Conservation (phyloP, 2,113 vertebrate species). For the Hippolais icterina region DNA sequence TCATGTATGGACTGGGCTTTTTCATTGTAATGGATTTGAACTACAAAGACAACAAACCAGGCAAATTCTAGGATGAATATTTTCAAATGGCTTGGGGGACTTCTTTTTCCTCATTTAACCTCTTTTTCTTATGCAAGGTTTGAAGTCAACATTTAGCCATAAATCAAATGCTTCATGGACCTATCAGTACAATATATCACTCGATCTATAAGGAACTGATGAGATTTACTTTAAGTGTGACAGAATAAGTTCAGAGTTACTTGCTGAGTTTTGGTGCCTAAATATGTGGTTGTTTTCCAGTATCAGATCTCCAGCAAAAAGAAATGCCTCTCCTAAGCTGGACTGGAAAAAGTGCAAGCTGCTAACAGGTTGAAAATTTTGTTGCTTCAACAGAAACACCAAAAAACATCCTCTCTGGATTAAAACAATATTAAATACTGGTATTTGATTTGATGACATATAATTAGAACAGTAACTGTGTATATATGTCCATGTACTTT, state of each 20-base stretch:
- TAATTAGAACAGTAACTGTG: background rate
- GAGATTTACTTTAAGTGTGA: background rate
- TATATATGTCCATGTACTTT: background rate
- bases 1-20: background rate
- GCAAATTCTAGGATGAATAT: background rate
- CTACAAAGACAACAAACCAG: background rate
- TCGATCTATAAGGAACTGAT: background rate
- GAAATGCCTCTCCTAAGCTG: background rate
- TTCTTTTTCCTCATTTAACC: background rate
- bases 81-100: background rate
- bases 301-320: background rate
- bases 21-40: background rate
- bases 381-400: background rate
- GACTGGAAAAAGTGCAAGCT: background rate
- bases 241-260: background rate
- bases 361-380: background rate
- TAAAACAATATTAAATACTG: background rate
- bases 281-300: background rate
- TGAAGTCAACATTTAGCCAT: background rate
- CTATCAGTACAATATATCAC: background rate
- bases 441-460: background rate
- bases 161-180: background rate
- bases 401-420: background rate
- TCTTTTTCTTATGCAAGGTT: background rate
- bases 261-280: background rate